Base-by-base conservation (phyloP, 2,113 vertebrate genomes). In the Nansenia antarctica region DNA sequence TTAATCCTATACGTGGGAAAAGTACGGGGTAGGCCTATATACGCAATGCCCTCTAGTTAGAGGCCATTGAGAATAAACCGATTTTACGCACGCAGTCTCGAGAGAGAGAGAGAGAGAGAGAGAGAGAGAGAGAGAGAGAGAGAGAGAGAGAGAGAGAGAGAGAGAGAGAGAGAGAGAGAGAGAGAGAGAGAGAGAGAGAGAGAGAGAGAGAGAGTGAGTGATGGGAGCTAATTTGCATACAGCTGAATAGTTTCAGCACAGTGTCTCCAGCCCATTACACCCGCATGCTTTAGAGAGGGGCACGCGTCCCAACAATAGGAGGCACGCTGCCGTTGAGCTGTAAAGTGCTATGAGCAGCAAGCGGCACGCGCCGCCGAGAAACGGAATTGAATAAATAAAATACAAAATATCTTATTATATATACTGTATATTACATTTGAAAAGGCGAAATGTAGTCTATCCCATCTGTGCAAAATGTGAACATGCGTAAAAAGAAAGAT, bases 241-340 rank as follows among this genome's bases (percentile, higher is more conserved):
- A 92, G 91, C 89, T 92, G 90, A 91, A 87, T 86, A 78, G 82
- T 85, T 77, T n/a, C n/a, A n/a, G n/a, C n/a, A n/a, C n/a, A n/a
- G 78, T 70, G 75, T 76, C 74, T 80, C 72, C 30, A 82, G 78
- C 76, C 85, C 80, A 79, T 74, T 77, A 81, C 77, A 87, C 85
- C 83, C 80, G 73, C 83, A 78, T 84, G 85, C 80, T 80, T 74
- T 69, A 45, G 61, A 42, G 80, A 77, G 85, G 75, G 83, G 75
- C 90, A 91, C 88, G 85, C 87, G 88, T 62, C 81, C 34, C 79
- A 82, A 89, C 90, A 90, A 90, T 84, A 73, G 85, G 78, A 84
- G 85, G 73, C 87, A 86, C 81, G 82, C 85, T 69, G 79, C 71
- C 53, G 65, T 81, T 85, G 73, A 77, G 81, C 77, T 74, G 83